A percentile compares a stretch with the other conserved stretches of the same genome.
phyloP scores from a whole-genome alignment of 2,113 vertebrate species.

The Strigops habroptila region DNA sequence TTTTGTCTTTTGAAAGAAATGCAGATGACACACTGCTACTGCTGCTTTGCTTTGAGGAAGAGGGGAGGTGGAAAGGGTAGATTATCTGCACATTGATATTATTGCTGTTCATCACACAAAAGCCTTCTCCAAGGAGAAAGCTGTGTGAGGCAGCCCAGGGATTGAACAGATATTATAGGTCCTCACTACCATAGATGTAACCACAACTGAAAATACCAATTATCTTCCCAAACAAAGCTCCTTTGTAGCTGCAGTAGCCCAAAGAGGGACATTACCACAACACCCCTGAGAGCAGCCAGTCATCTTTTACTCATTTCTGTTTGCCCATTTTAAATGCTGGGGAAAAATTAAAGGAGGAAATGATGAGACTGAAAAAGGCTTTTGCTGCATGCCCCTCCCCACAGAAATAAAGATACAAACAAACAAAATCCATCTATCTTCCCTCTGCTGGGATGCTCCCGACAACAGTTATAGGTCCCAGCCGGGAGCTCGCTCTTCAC shows the following conservation, averaged over 20 bases:
- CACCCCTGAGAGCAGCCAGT: neutral
- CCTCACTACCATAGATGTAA: neutral
- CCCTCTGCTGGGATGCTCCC: neutral
- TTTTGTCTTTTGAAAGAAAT: conserved; percentile 24
- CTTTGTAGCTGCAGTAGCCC: neutral
- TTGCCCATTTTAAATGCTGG: neutral
- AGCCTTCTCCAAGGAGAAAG: conserved; percentile 11
- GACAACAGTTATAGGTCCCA: conserved; percentile 11
- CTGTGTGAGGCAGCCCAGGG: neutral
- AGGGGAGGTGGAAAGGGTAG: neutral
- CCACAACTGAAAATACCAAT: conserved; percentile 35
- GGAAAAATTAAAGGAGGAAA: conserved; percentile 19
- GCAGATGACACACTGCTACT: neutral
- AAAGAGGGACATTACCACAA: neutral
- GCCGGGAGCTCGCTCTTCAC: neutral
- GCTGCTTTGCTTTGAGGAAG: neutral
- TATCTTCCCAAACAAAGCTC: conserved; percentile 29
- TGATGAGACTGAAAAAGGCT: neutral
- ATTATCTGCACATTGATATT: conserved; percentile 27
- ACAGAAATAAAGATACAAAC: conserved; percentile 33
- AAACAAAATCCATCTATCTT: conserved; percentile 24
- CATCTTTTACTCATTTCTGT: conserved; percentile 15
- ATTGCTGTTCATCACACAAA: conserved; percentile 34
- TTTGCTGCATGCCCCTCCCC: neutral
- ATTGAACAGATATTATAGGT: neutral